Base-by-base conservation (phyloP, 2,797 vertebrate species). In the Enteromius paludinosus region DNA sequence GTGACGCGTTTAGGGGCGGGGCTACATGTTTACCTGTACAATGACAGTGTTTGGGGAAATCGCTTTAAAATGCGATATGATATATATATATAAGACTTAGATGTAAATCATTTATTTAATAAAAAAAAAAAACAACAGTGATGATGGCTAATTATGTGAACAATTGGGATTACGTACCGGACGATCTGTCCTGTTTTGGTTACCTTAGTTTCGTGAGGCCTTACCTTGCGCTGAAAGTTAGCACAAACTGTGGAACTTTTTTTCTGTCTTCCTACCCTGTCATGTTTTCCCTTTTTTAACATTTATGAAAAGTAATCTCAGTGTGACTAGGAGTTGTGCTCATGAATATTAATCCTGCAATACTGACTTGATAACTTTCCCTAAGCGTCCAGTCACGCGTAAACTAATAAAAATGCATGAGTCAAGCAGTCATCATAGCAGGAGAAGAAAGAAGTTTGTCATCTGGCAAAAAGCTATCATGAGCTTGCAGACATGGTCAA, bases 401-500 rank as follows among this genome's bases (percentile, higher is more conserved):
- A 20, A 41, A 35, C 30, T 1, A 14, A 73, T 73, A 28, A 15
- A 64, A 52, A 41, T 74, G 23, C 61, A 56, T 14, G n/a, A 61
- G 38, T 3, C n/a, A 71, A 65, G 54, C 68, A 41, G 38, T 49
- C 41, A 25, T 28, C 15, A 33, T 28, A 28, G 14, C 35, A 68
- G 38, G 35, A 43, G 17, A 12, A 0, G 15, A 35, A 14, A 35
- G 11, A 5, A 38, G 35, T 45, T 70, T n/a, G 8, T 54, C 3
- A 25, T 49, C 43, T 28, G 30, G 77, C 43, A 23, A 6, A 61
- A 62, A 43, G 7, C 6, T 4, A 43, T 7, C 65, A n/a, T 1
- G 20, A 62, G 43, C 20, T 47, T 23, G 23, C 35, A 65, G 8
- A 35, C 41, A 20, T 78, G 62, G 61, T 52, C 76, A 86, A 78